Conservation (phyloP, 2,113 vertebrate species). For the Corvus cornix region DNA sequence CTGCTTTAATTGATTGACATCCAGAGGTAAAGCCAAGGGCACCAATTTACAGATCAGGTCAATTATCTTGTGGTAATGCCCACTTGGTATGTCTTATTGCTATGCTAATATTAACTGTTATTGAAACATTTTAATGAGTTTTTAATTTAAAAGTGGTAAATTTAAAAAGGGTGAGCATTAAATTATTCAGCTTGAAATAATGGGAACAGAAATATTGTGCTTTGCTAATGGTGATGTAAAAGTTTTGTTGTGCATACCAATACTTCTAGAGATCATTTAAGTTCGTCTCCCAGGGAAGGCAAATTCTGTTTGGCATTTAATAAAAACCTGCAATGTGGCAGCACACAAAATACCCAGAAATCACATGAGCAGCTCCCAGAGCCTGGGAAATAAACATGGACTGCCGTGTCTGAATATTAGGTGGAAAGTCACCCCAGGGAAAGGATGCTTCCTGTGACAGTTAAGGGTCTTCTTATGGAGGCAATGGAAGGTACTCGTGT, state of each 20-base stretch:
- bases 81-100: conserved; percentile 62
- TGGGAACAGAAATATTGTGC: conserved; percentile 20
- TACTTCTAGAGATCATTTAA: neutral
- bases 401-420: neutral
- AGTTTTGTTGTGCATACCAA: conserved; percentile 51
- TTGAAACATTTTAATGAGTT: conserved; percentile 65
- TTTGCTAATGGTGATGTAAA: conserved; percentile 24
- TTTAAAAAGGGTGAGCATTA: conserved; percentile 54
- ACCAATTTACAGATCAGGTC: conserved; percentile 63
- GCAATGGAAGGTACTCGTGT: fast-evolving
- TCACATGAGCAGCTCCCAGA: neutral
- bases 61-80: conserved; percentile 65
- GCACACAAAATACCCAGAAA: neutral
- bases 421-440: neutral
- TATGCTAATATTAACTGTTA: conserved; percentile 63
- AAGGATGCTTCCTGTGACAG: fast-evolving
- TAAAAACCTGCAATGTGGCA: neutral
- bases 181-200: conserved; percentile 58
- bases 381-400: neutral
- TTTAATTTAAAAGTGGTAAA: conserved; percentile 66
- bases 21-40: conserved; percentile 60
- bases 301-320: neutral
- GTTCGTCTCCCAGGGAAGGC: neutral
- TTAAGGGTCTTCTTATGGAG: neutral
- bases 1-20: conserved; percentile 70